Evolutionary conservation across 2,113 vertebrate genomes (phyloP).

Genomic region (Pachyramphus minor): DNA sequence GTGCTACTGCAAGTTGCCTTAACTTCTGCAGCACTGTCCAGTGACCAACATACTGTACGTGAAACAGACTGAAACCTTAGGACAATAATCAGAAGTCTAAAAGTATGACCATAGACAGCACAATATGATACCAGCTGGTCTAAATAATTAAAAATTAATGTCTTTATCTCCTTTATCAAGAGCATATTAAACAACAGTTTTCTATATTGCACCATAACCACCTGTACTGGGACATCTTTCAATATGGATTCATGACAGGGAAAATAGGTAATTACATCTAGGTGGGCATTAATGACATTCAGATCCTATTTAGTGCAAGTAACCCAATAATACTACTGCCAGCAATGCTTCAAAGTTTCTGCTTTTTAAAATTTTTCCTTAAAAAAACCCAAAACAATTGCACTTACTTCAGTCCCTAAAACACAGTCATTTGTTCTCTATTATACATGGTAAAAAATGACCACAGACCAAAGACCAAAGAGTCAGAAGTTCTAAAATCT

Average conservation of each 20-base stretch:
- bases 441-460: neutral
- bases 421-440: neutral
- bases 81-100: neutral
- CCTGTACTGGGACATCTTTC: neutral
- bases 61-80: neutral
- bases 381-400: neutral
- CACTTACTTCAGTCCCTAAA: neutral
- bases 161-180: neutral
- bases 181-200: neutral
- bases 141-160: neutral
- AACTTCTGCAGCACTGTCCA: neutral
- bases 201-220: neutral
- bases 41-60: neutral
- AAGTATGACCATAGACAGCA: neutral
- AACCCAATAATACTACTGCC: neutral
- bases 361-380: neutral
- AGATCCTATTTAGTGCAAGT: neutral
- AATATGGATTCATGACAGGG: neutral
- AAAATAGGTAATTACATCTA: neutral
- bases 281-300: neutral
- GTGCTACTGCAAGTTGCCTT: neutral
- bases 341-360: neutral
- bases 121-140: neutral
- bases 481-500: neutral
- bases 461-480: neutral